Evolutionary conservation across 2,888 invertebrate genomes (phyloP).

Genomic region (Amphimallon solstitiale): DNA sequence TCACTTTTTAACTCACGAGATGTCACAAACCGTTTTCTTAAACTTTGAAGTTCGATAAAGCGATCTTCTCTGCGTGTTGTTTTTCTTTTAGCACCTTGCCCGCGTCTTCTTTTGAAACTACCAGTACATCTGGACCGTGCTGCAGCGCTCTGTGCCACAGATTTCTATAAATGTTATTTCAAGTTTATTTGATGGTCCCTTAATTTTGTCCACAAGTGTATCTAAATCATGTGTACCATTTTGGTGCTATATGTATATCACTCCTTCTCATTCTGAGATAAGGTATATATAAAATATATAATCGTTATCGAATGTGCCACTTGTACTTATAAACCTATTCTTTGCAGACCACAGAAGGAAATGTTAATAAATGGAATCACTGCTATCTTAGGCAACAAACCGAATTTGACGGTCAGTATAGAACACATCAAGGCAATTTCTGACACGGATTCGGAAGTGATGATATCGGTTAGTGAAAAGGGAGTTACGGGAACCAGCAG

Average conservation of each 20-base stretch:
- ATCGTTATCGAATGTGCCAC: background rate
- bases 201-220: too few species aligned
- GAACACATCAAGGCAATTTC: constrained; percentile 82
- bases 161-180: constrained; percentile 22
- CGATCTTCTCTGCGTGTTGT: too few species aligned
- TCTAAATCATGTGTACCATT: constrained; percentile 1
- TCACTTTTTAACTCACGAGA: too few species aligned
- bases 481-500: constrained; percentile 72
- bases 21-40: too few species aligned
- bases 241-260: background rate
- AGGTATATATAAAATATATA: background rate
- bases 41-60: too few species aligned
- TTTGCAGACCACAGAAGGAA: constrained; percentile 69
- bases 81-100: too few species aligned
- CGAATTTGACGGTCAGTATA: constrained; percentile 81
- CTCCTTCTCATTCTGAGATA: too few species aligned
- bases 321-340: background rate
- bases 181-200: too few species aligned
- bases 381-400: constrained; percentile 83
- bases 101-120: too few species aligned
- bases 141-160: background rate
- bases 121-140: background rate
- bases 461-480: constrained; percentile 79
- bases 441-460: constrained; percentile 79
- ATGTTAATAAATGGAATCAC: constrained; percentile 73